Conservation (phyloP, 2,113 vertebrate species). For the Rhea americana region DNA sequence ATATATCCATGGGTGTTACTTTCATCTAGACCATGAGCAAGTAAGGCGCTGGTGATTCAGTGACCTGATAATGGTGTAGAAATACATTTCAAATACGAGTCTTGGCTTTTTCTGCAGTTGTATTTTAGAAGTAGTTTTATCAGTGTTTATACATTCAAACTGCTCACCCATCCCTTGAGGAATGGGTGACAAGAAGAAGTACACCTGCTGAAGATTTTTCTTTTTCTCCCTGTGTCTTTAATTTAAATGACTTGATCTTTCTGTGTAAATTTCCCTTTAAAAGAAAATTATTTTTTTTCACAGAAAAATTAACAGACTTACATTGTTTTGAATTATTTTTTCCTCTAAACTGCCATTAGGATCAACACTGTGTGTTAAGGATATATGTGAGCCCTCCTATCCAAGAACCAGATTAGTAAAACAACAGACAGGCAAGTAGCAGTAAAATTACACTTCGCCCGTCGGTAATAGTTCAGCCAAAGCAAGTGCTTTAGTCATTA, state of each 20-base stretch:
- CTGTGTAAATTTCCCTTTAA: neutral
- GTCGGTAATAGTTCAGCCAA: slow-evolving; percentile 29
- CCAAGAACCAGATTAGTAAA: neutral
- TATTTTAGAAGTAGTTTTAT: neutral
- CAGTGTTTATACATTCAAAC: neutral
- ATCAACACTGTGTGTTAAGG: neutral
- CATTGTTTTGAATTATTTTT: neutral
- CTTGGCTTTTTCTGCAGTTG: neutral
- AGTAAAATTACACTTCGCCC: slow-evolving; percentile 13
- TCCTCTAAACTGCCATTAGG: neutral
- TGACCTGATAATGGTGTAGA: neutral
- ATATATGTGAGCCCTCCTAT: neutral
- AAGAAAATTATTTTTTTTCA: neutral
- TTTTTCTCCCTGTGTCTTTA: neutral
- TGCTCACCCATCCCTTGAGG: neutral
- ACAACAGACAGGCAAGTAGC: neutral
- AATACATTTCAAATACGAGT: neutral
- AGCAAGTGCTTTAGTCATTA: slow-evolving; percentile 43
- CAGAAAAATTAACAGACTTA: neutral
- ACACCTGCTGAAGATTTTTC: neutral
- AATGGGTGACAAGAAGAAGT: neutral
- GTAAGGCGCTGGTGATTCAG: neutral
- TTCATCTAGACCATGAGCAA: neutral
- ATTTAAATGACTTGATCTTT: neutral
- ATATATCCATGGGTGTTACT: accelerated